phyloP scores from a whole-genome alignment of 2,888 invertebrate species.

The Lithophane semibrunnea region DNA sequence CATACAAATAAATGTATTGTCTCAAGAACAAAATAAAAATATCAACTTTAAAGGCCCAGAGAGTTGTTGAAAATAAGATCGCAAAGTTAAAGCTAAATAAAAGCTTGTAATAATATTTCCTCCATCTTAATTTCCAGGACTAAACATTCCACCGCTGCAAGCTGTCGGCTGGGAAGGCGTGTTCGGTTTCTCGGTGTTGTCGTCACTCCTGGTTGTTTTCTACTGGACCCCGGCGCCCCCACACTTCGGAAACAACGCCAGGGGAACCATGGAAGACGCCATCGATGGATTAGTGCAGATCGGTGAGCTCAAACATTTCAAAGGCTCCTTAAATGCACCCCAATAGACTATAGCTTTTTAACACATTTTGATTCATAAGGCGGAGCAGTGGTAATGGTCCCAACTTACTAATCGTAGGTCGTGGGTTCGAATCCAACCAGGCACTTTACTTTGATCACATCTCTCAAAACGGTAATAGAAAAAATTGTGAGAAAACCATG shows the following conservation, averaged over 20 bases:
- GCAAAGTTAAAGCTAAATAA: not conserved
- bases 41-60: too few species aligned
- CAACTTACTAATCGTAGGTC: not conserved
- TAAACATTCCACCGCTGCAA: constrained; percentile 96
- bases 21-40: not conserved
- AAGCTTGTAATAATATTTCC: not conserved
- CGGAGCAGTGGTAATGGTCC: not conserved
- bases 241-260: constrained; percentile 94
- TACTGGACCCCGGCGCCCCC: constrained; percentile 94
- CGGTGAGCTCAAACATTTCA: constrained; percentile 79
- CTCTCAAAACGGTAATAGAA: not conserved
- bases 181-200: constrained; percentile 84
- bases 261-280: constrained; percentile 95
- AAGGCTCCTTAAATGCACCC: not conserved
- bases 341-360: not conserved
- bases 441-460: not conserved
- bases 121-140: constrained; percentile 79
- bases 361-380: not conserved
- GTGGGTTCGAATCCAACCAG: not conserved
- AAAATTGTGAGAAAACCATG: not conserved
- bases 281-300: constrained; percentile 96
- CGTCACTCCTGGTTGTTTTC: constrained; percentile 87
- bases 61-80: not conserved
- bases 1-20: not conserved
- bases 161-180: constrained; percentile 98